A percentile compares a stretch with the other conserved stretches of the same genome.
These are phyloP conservation scores for Charina bottae DNA, from an alignment of 2,113 vertebrate genomes.

Conservation along the genomic window DNA sequence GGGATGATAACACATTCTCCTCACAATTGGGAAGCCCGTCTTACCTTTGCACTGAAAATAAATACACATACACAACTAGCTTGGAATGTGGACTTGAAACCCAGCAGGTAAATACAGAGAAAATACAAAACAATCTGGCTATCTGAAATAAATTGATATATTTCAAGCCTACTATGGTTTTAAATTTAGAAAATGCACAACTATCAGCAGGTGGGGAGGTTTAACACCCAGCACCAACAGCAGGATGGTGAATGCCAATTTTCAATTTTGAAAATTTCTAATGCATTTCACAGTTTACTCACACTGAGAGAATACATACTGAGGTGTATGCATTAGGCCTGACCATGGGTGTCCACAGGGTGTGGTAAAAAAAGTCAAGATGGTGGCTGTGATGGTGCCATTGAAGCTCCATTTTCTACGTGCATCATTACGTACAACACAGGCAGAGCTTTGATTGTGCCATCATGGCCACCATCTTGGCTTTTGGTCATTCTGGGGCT, in stretches of 20 bases:
- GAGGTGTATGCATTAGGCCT: slow-evolving; percentile 59
- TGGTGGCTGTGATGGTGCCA: not conserved
- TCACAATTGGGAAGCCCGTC: slow-evolving; percentile 56
- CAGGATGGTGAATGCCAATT: slow-evolving; percentile 63
- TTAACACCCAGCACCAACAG: slow-evolving; percentile 59
- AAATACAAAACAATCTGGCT: slow-evolving; percentile 27
- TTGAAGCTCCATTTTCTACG: not conserved
- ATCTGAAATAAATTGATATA: slow-evolving; percentile 36
- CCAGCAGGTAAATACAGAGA: slow-evolving; percentile 40
- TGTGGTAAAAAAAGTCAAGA: not conserved
- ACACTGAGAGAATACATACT: slow-evolving; percentile 57
- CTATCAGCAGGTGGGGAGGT: slow-evolving; percentile 52
- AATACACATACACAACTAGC: slow-evolving; percentile 35
- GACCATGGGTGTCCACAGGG: slow-evolving; percentile 46
- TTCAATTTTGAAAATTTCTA: slow-evolving; percentile 40
- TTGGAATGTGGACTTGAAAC: slow-evolving; percentile 37
- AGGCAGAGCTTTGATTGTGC: not conserved
- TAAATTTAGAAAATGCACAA: slow-evolving; percentile 57
- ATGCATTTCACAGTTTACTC: slow-evolving; percentile 68
- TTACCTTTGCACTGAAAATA: slow-evolving; percentile 38
- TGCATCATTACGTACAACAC: not conserved
- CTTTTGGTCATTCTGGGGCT: not conserved
- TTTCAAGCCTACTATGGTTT: slow-evolving; percentile 44
- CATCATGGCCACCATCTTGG: not conserved
- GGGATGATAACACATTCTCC: slow-evolving; percentile 48